A percentile compares a stretch with the other conserved stretches of the same genome.
These are phyloP conservation scores for Ophiodon elongatus DNA, from an alignment of 2,113 vertebrate species.

Conservation along the genomic window DNA sequence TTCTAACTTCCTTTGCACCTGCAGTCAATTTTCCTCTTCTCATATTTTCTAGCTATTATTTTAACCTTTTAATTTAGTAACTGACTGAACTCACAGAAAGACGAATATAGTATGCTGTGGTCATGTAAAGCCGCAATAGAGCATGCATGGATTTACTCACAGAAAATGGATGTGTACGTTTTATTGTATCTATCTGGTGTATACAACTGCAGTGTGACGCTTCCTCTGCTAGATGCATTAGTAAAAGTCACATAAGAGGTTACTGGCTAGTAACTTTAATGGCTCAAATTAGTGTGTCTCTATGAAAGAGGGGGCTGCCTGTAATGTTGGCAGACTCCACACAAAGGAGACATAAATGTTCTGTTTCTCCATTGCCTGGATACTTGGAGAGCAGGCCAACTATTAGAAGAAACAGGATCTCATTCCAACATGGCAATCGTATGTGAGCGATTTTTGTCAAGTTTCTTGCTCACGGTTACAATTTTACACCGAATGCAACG, in stretches of 20 bases:
- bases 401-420: slow-evolving; percentile 3
- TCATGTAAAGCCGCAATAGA: neutral
- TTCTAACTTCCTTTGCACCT: neutral
- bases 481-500: neutral
- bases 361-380: neutral
- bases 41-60: neutral
- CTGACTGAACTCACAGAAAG: neutral
- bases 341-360: neutral
- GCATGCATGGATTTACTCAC: neutral
- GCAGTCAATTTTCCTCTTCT: neutral
- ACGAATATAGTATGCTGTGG: neutral
- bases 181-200: slow-evolving; percentile 4
- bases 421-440: slow-evolving; percentile 4
- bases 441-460: slow-evolving; percentile 5
- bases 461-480: slow-evolving; percentile 4
- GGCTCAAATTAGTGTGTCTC: slow-evolving; percentile 37
- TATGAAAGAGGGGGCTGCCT: neutral
- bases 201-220: slow-evolving; percentile 2
- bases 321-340: neutral
- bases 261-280: slow-evolving; percentile 44
- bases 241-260: slow-evolving; percentile 43
- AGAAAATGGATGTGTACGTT: neutral
- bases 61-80: neutral
- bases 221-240: slow-evolving; percentile 22
- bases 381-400: neutral